Evolutionary conservation across 2,888 invertebrate genomes (phyloP).

Genomic region (Troides helena): DNA sequence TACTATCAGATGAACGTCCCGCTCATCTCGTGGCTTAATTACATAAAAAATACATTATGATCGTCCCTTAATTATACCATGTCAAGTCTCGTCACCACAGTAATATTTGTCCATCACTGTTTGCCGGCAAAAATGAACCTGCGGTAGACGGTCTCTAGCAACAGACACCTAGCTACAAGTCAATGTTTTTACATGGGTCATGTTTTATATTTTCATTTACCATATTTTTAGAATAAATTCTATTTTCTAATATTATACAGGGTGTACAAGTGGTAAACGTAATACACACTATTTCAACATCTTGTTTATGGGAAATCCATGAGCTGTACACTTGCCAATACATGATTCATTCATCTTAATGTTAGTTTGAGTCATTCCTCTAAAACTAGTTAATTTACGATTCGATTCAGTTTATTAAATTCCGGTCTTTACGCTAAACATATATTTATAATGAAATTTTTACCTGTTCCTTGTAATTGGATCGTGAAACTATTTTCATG

Average conservation of each 20-base stretch:
- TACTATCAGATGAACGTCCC: no score
- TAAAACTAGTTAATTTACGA: not conserved
- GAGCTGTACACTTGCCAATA: constrained; percentile 2
- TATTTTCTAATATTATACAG: not conserved
- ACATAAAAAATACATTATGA: no score
- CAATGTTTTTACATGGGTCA: no score
- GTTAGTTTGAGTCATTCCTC: not conserved
- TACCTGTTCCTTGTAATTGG: not conserved
- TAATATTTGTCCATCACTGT: no score
- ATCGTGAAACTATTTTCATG: no score
- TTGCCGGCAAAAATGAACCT: no score
- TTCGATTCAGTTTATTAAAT: not conserved
- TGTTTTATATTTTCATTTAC: not conserved
- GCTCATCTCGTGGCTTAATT: no score
- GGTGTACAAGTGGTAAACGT: not conserved
- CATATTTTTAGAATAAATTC: not conserved
- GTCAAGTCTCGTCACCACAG: no score
- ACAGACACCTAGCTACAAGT: no score
- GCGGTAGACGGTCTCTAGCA: no score
- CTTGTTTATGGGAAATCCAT: constrained; percentile 16
- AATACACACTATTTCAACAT: not conserved
- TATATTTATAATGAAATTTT: not conserved
- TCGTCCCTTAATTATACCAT: no score
- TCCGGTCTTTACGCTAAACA: not conserved
- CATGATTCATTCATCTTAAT: constrained; percentile 20